Conservation (phyloP, 2,797 vertebrate species). For the Malacoraja senta region DNA sequence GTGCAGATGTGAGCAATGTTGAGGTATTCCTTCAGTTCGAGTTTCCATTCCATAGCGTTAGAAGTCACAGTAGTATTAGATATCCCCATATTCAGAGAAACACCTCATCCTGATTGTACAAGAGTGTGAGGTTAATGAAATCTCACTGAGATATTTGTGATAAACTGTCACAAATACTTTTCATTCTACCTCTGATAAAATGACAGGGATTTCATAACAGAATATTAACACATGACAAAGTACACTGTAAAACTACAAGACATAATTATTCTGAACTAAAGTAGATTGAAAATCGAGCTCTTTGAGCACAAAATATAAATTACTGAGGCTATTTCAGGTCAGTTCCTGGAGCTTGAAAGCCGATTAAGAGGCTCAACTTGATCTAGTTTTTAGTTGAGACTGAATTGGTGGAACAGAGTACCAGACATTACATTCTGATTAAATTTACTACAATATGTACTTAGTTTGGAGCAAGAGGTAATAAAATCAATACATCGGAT, state of each 20-base stretch:
- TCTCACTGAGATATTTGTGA: not conserved
- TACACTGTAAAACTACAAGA: not conserved
- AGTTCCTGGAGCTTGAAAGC: not conserved
- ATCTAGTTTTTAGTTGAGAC: not conserved
- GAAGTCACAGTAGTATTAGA: not conserved
- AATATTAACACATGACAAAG: not conserved
- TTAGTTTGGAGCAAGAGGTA: not conserved
- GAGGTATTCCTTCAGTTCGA: not conserved
- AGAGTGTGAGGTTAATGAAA: not conserved
- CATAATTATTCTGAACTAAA: not conserved
- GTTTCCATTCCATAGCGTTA: not conserved
- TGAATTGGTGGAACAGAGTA: not conserved
- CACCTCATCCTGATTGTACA: not conserved
- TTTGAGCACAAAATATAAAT: not conserved
- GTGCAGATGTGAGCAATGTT: not conserved
- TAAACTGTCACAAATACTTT: not conserved
- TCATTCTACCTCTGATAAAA: not conserved
- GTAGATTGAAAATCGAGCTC: not conserved
- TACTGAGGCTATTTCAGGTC: not conserved
- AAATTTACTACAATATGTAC: not conserved
- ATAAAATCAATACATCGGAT: conserved; percentile 11
- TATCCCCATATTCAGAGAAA: not conserved
- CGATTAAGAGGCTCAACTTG: not conserved
- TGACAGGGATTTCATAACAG: not conserved
- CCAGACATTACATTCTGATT: not conserved